Base-by-base conservation (phyloP, 2,888 invertebrate species). In the Caradrina kadenii region DNA sequence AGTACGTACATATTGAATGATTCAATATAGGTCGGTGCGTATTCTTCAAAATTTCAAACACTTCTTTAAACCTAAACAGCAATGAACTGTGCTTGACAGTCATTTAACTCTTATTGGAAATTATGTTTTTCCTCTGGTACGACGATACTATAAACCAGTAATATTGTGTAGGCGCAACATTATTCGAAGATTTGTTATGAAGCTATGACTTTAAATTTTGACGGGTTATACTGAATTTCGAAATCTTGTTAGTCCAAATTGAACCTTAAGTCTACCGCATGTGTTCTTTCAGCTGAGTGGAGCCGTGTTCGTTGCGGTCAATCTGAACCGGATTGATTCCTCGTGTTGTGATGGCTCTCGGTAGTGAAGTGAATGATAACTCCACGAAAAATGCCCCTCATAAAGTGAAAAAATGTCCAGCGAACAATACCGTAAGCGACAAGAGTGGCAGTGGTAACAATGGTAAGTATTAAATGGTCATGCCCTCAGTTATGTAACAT, bases 301-400 rank as follows among this genome's bases (percentile, higher is more conserved):
- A 90, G 89, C 92, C 92, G 95, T 95, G 93, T 90, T 94, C 91
- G 93, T 93, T 93, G 94, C 95, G 94, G 94, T 92, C 91, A 93
- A 92, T 93, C 92, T 91, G 89, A 93, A 90, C 91, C 90, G 92
- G 93, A 94, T 93, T 94, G 93, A 93, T 94, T 93, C 92, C 92
- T 94, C 94, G 95, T 96, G 94, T 96, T 96, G 96, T 96, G 95
- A 96, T 96, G 96, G 96, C 96, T 94, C 96, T 96, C 90, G 96
- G 95, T 92, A 94, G 96, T 96, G 96, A 96, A 95, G 96, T 96
- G 96, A 96, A 93, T 94, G 95, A 96, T 90, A 95, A 93, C 91
- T 91, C 93, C 87, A 85, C 93, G 77, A 96, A 94, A 93, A 94
- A 93, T 92, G 86, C 92, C 83, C 85, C 93, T 65, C 93, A 93